Conservation (phyloP, 2,888 invertebrate genomes). For the Cryptus viduatorius region DNA sequence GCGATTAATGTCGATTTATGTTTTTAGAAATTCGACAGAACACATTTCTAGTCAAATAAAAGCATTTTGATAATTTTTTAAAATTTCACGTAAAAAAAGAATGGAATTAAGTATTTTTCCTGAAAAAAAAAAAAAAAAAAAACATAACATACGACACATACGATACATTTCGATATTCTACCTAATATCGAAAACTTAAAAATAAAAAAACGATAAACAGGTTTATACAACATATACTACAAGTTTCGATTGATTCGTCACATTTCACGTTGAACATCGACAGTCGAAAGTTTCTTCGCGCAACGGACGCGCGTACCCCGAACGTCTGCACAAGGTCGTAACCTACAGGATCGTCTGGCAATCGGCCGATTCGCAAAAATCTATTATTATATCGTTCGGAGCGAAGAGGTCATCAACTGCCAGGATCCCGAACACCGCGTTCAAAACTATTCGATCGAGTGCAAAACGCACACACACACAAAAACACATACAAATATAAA, state of each 20-base stretch:
- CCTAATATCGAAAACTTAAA: neutral
- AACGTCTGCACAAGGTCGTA: slow-evolving; percentile 57
- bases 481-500: neutral
- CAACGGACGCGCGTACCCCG: slow-evolving; percentile 45
- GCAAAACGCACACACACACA: slow-evolving; percentile 20
- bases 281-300: slow-evolving; percentile 65
- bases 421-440: slow-evolving; percentile 10
- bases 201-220: neutral
- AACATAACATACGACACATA: too few species aligned
- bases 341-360: slow-evolving; percentile 60
- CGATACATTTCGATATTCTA: neutral
- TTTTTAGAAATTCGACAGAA: too few species aligned
- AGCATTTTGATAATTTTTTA: too few species aligned
- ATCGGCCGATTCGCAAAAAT: slow-evolving; percentile 28
- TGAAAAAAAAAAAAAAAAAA: neutral
- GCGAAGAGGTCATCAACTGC: slow-evolving; percentile 28
- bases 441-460: slow-evolving; percentile 40
- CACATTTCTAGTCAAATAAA: too few species aligned
- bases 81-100: too few species aligned
- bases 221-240: too few species aligned
- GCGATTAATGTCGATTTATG: too few species aligned
- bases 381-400: slow-evolving; percentile 51
- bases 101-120: too few species aligned
- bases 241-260: slow-evolving; percentile 64
- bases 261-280: slow-evolving; percentile 73